Conservation (phyloP, 2,113 vertebrate genomes). For the Dendropsophus ebraccatus region DNA sequence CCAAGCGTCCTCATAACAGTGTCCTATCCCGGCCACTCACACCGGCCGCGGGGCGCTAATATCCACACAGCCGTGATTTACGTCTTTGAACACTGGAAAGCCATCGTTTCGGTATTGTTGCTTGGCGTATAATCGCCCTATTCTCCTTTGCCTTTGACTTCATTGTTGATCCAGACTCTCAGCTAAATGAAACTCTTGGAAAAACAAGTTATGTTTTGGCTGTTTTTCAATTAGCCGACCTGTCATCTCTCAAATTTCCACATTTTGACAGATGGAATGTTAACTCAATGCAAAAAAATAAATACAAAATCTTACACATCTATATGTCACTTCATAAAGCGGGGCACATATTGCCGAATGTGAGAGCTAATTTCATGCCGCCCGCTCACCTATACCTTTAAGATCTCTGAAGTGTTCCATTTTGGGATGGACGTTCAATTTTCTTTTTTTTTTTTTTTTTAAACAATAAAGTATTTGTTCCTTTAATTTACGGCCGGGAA, state of each 20-base stretch:
- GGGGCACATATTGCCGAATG: conserved; percentile 39
- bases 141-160: conserved; percentile 62
- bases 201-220: conserved; percentile 70
- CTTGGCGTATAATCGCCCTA: conserved; percentile 31
- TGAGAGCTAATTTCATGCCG: conserved; percentile 50
- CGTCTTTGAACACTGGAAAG: conserved; percentile 43
- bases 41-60: conserved; percentile 35
- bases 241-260: conserved; percentile 67
- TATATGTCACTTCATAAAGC: conserved; percentile 58
- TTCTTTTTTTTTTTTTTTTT: conserved; percentile 19
- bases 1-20: conserved; percentile 16
- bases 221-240: conserved; percentile 61
- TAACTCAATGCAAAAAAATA: conserved; percentile 66
- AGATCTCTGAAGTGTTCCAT: conserved; percentile 56
- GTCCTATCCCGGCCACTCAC: neutral
- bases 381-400: conserved; percentile 49
- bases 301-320: conserved; percentile 55
- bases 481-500: conserved; percentile 52
- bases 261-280: conserved; percentile 72
- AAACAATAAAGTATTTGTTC: conserved; percentile 58
- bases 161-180: conserved; percentile 64
- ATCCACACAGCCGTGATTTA: conserved; percentile 33
- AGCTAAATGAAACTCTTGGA: conserved; percentile 65
- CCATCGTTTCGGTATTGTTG: conserved; percentile 51
- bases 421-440: conserved; percentile 21